These are phyloP conservation scores for Caenorhabditis panamensis DNA, from an alignment of 2,888 invertebrate species.

Conservation along the genomic window DNA sequence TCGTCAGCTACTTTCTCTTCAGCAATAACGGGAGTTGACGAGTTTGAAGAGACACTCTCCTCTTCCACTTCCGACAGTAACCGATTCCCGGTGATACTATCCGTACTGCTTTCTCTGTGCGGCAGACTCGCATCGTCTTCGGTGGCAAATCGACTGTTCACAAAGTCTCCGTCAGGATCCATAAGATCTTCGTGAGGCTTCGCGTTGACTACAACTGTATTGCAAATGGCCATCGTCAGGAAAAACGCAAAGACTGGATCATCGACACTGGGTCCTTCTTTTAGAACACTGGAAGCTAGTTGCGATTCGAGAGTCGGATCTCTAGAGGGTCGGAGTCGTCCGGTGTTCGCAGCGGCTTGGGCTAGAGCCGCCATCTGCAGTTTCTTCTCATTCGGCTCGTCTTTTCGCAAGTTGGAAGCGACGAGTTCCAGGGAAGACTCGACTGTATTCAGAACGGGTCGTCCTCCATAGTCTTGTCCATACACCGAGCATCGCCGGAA, in stretches of 20 bases:
- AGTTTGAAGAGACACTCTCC: conserved; percentile 33
- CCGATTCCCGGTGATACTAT: conserved; percentile 16
- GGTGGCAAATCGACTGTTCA: conserved; percentile 60
- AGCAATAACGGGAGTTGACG: conserved; percentile 33
- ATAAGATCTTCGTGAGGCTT: conserved; percentile 86
- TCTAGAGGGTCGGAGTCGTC: conserved; percentile 51
- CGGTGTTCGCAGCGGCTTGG: conserved; percentile 55
- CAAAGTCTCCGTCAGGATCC: conserved; percentile 70
- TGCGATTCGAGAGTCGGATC: conserved; percentile 52
- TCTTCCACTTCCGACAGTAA: conserved; percentile 42
- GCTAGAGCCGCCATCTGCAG: conserved; percentile 57
- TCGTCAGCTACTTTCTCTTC: conserved; percentile 38
- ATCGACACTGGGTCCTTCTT: conserved; percentile 47
- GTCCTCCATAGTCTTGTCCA: conserved; percentile 88
- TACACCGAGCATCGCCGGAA: conserved; percentile 92
- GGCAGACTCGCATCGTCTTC: conserved; percentile 34
- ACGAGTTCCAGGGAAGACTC: conserved; percentile 48
- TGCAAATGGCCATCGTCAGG: conserved; percentile 92
- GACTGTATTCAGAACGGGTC: conserved; percentile 20
- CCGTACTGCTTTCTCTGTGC: conserved; percentile 17
- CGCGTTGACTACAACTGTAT: conserved; percentile 91
- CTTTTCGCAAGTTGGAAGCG: conserved; percentile 36
- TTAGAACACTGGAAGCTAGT: conserved; percentile 30
- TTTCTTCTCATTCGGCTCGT: conserved; percentile 43
- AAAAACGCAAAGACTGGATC: conserved; percentile 85